Evolutionary conservation across 2,797 vertebrate genomes (phyloP).

Genomic region (Allobates femoralis): DNA sequence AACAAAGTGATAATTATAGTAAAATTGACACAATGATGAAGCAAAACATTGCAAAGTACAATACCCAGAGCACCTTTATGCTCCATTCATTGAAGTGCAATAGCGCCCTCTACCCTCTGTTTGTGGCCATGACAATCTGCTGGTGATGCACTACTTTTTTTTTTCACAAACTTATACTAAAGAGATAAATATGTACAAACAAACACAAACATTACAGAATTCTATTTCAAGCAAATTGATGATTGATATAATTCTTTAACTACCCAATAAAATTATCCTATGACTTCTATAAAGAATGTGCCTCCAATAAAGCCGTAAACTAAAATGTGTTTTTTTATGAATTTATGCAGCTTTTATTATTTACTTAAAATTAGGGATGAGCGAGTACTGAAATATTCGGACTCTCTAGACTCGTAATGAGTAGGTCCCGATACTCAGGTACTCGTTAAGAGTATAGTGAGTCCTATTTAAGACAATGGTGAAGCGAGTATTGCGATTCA

Average conservation of each 20-base stretch:
- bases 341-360: background rate
- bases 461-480: no score
- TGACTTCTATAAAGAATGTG: background rate
- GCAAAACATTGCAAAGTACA: background rate
- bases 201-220: background rate
- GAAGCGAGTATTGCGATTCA: no score
- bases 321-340: background rate
- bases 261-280: no score
- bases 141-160: background rate
- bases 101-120: conserved; percentile 36
- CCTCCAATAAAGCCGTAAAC: background rate
- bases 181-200: background rate
- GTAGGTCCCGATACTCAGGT: no score
- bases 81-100: background rate
- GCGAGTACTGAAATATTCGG: no score
- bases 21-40: background rate
- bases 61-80: background rate
- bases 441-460: no score
- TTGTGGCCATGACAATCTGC: background rate
- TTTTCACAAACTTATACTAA: no score
- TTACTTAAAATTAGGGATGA: background rate
- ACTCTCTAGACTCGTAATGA: no score
- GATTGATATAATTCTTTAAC: no score
- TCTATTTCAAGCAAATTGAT: no score
- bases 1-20: background rate